A percentile compares a stretch with the other conserved stretches of the same genome.
Evolutionary conservation across 2,113 vertebrate species (phyloP).

Genomic region (Ceyx melanurus): DNA sequence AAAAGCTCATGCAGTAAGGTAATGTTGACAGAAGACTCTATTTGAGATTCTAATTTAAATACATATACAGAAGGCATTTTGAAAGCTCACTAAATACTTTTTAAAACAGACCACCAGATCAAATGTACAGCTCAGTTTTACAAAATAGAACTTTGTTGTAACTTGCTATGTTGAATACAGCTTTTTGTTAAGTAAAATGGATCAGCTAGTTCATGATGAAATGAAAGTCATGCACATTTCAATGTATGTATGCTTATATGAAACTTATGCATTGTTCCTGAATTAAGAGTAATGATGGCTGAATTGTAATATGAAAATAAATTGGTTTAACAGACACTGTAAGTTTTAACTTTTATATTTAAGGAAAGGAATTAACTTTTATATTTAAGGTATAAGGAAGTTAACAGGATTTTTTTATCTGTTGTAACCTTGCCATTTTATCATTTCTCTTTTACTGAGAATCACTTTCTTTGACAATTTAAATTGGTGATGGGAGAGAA

Average conservation of each 20-base stretch:
- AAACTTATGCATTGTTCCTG: slow-evolving; percentile 17
- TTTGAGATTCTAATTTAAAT: neutral
- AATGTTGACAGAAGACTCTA: neutral
- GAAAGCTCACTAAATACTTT: neutral
- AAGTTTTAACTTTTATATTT: neutral
- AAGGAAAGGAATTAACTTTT: neutral
- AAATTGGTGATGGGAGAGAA: neutral
- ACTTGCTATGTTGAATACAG: slow-evolving; percentile 15
- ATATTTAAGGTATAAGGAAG: slow-evolving; percentile 5
- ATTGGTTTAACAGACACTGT: slow-evolving; percentile 45
- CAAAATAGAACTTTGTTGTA: neutral
- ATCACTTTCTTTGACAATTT: neutral
- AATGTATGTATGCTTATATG: neutral
- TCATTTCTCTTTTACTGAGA: neutral
- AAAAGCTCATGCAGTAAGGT: slow-evolving; percentile 76
- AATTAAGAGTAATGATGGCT: slow-evolving; percentile 62
- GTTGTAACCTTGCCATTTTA: neutral
- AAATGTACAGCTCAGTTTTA: neutral
- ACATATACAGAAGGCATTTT: neutral
- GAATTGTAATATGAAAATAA: slow-evolving; percentile 57
- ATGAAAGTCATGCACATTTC: slow-evolving; percentile 57
- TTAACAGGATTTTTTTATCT: slow-evolving; percentile 6
- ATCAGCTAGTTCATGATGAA: slow-evolving; percentile 63
- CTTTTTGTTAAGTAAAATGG: slow-evolving; percentile 48
- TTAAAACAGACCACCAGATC: neutral